Percentiles rank a stretch among this genome's conserved stretches.
Conservation (phyloP, 2,797 vertebrate species). For the Florisuga fusca region DNA sequence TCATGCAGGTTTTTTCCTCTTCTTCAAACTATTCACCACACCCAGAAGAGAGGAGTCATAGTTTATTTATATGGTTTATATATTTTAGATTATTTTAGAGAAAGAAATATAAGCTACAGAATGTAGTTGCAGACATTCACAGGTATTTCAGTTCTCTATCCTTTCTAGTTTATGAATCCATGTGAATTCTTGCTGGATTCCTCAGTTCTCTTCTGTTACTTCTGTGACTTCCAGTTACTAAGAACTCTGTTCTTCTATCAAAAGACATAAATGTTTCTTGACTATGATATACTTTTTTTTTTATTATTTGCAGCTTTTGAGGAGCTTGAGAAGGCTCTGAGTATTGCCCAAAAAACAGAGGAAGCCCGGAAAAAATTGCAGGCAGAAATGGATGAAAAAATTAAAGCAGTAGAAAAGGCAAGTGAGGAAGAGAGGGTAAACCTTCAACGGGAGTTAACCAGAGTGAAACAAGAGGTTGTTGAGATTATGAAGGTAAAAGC, state of each 20-base stretch:
- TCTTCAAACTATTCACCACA: background rate
- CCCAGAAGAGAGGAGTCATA: background rate
- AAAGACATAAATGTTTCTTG: background rate
- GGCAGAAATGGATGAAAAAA: constrained; percentile 90
- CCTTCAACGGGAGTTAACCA: constrained; percentile 90
- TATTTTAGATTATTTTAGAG: background rate
- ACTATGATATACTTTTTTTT: background rate
- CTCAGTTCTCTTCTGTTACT: background rate
- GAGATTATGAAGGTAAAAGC: constrained; percentile 92
- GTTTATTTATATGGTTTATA: background rate
- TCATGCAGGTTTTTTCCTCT: background rate
- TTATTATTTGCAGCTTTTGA: constrained; percentile 87
- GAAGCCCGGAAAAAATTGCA: constrained; percentile 91
- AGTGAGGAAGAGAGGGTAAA: constrained; percentile 90
- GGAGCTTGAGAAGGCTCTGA: constrained; percentile 91
- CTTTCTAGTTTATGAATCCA: background rate
- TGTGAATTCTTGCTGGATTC: background rate
- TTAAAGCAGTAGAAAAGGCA: constrained; percentile 87
- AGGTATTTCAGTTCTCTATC: background rate
- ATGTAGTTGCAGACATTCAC: background rate
- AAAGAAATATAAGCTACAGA: background rate
- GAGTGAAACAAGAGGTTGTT: constrained; percentile 93
- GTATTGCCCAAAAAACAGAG: constrained; percentile 89
- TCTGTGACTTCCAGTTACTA: background rate
- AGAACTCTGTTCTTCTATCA: background rate